Evolutionary conservation across 1,140 invertebrate genomes (phyloP).

Genomic region (Protaetia brevitarsis): DNA sequence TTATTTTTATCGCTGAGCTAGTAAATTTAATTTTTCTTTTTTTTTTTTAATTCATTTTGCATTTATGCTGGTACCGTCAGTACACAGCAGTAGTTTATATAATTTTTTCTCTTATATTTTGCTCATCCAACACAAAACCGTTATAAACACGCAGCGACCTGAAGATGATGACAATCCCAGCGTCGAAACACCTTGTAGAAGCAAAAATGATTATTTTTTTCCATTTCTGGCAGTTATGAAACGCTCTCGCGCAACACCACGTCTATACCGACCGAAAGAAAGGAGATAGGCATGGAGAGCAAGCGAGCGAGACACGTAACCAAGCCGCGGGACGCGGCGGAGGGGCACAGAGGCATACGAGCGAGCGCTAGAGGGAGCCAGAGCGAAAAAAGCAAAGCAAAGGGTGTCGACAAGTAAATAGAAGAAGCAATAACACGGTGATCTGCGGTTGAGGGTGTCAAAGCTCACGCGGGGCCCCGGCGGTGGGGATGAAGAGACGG

Average conservation of each 20-base stretch:
- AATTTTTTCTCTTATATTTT: too few species aligned
- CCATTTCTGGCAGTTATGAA: background rate
- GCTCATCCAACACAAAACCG: too few species aligned
- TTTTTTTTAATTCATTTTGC: too few species aligned
- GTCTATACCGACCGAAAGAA: background rate
- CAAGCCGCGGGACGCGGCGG: background rate
- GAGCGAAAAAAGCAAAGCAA: slow-evolving; percentile 21
- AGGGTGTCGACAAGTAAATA: slow-evolving; percentile 45
- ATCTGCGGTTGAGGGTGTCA: slow-evolving; percentile 47
- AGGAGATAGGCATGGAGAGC: slow-evolving; percentile 6
- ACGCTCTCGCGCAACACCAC: too few species aligned
- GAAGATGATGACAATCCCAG: too few species aligned
- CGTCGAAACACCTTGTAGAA: background rate
- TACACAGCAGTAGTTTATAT: too few species aligned
- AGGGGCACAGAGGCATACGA: slow-evolving; percentile 5
- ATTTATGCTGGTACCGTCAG: too few species aligned
- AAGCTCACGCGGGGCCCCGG: slow-evolving; percentile 34
- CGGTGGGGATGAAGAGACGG: slow-evolving; percentile 39
- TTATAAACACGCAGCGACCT: too few species aligned
- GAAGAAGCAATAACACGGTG: slow-evolving; percentile 46
- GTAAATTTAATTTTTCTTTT: too few species aligned
- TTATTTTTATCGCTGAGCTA: too few species aligned
- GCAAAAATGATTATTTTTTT: background rate
- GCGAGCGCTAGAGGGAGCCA: background rate
- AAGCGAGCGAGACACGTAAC: background rate